These are phyloP conservation scores for Pammene fasciana DNA, from an alignment of 2,888 invertebrate species.

Conservation along the genomic window DNA sequence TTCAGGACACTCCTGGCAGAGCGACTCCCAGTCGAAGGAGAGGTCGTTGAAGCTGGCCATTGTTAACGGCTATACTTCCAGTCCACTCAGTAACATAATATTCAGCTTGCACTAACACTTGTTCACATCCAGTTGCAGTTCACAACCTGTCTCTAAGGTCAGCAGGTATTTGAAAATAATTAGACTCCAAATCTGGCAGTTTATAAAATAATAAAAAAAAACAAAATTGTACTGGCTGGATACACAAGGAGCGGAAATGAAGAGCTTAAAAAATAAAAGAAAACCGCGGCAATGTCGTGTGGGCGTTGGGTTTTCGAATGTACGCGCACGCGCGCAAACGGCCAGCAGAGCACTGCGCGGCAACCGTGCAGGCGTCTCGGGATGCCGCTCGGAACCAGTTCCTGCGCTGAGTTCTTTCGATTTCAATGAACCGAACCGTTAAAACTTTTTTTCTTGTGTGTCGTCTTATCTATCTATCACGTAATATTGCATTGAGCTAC, in stretches of 20 bases:
- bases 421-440: conserved; percentile 83
- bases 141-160: conserved; percentile 43
- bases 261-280: conserved; percentile 38
- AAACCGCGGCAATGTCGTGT: conserved; percentile 58
- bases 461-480: conserved; percentile 64
- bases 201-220: conserved; percentile 15
- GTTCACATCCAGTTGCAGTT: conserved; percentile 50
- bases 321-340: conserved; percentile 70
- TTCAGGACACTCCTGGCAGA: conserved; percentile 85
- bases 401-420: conserved; percentile 69
- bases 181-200: conserved; percentile 24
- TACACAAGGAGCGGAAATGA: conserved; percentile 9
- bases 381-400: conserved; percentile 78
- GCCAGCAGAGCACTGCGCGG: conserved; percentile 76
- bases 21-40: conserved; percentile 85
- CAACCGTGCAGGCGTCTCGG: conserved; percentile 64
- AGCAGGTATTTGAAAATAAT: conserved; percentile 32
- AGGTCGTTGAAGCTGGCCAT: conserved; percentile 87
- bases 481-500: conserved; percentile 59
- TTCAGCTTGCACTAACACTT: conserved; percentile 37
- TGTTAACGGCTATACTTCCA: conserved; percentile 43
- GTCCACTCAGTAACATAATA: conserved; percentile 42
- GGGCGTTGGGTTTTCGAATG: conserved; percentile 53
- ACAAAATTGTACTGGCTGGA: background rate
- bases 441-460: conserved; percentile 70